A percentile compares a stretch with the other conserved stretches of the same genome.
phyloP scores from a whole-genome alignment of 37 sponge, comb jelly and placozoan genomes.

The Bolinopsis microptera region DNA sequence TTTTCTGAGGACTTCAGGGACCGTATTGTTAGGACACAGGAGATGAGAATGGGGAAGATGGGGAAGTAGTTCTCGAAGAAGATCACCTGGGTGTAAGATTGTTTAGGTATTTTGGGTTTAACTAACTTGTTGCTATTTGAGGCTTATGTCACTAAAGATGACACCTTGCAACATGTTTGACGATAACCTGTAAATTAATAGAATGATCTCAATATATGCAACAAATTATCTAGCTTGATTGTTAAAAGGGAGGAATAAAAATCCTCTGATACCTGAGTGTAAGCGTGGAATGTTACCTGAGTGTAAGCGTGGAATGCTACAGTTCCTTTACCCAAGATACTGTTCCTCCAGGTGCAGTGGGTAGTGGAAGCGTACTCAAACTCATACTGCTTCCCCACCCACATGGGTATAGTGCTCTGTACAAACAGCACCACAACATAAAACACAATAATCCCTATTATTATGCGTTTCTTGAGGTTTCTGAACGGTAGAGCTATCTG shows the following conservation, averaged over 20 bases:
- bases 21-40: neutral
- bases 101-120: too few relatives aligned
- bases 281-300: neutral
- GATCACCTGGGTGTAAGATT: neutral
- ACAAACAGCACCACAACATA: neutral
- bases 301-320: neutral
- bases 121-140: too few relatives aligned
- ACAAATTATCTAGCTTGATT: too few relatives aligned
- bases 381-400: neutral
- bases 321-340: neutral
- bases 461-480: neutral
- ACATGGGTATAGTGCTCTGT: conserved; percentile 16
- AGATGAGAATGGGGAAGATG: conserved; percentile 47
- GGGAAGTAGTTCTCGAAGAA: conserved; percentile 22
- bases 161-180: too few relatives aligned
- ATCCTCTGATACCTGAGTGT: too few relatives aligned
- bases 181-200: too few relatives aligned
- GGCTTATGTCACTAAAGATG: too few relatives aligned
- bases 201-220: too few relatives aligned
- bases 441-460: neutral
- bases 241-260: too few relatives aligned
- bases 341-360: conserved; percentile 12
- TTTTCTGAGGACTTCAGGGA: neutral
- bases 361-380: neutral
- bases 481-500: neutral